Percentiles rank a stretch among this genome's conserved stretches.
phyloP scores from a whole-genome alignment of 2,113 vertebrate species.

The Pseudopipra pipra region DNA sequence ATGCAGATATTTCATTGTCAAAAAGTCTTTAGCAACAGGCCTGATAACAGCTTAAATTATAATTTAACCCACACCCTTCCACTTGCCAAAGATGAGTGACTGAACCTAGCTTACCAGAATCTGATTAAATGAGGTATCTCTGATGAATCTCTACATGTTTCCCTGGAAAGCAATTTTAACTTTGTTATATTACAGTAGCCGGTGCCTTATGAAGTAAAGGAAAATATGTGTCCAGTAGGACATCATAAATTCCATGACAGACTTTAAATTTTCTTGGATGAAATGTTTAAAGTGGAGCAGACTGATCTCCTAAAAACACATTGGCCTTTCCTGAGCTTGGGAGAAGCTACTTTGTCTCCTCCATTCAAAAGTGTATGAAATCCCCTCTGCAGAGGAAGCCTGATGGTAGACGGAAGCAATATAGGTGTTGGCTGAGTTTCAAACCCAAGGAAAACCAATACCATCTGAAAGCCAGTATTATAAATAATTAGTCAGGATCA shows the following conservation, averaged over 20 bases:
- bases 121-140: slow-evolving; percentile 28
- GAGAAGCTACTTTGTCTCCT: not conserved
- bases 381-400: slow-evolving; percentile 8
- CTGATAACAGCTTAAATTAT: not conserved
- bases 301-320: slow-evolving; percentile 22
- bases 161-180: slow-evolving; percentile 38
- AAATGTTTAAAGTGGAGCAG: slow-evolving; percentile 41
- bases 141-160: slow-evolving; percentile 33
- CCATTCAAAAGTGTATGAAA: not conserved
- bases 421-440: slow-evolving; percentile 45
- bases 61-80: not conserved
- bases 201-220: slow-evolving; percentile 11
- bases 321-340: not conserved
- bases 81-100: not conserved
- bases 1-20: not conserved
- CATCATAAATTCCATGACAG: slow-evolving; percentile 59
- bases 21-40: not conserved
- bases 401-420: slow-evolving; percentile 25
- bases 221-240: slow-evolving; percentile 49
- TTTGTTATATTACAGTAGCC: slow-evolving; percentile 52
- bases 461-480: slow-evolving; percentile 51
- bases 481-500: slow-evolving; percentile 50
- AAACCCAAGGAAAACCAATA: slow-evolving; percentile 22
- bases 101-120: not conserved
- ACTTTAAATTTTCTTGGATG: slow-evolving; percentile 45